phyloP scores from a whole-genome alignment of 2,797 vertebrate species.

The Rhincodon typus region DNA sequence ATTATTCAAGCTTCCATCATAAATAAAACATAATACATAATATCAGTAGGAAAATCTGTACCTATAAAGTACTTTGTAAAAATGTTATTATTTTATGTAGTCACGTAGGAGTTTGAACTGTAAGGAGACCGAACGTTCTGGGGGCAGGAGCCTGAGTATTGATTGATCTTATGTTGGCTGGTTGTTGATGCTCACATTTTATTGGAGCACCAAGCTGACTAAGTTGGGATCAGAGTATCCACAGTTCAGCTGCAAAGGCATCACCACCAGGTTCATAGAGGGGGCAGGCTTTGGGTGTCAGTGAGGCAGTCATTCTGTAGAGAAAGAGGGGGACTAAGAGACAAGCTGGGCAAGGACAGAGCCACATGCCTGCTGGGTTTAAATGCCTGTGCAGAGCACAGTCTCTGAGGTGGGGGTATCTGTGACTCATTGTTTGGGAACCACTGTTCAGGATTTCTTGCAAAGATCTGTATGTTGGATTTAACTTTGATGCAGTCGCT shows the following conservation, averaged over 20 bases:
- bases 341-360: not conserved
- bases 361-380: not conserved
- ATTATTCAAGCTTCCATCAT: not conserved
- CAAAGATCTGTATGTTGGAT: not conserved
- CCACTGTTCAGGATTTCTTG: not conserved
- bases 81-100: not conserved
- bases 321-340: not conserved
- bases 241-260: not conserved
- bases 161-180: not conserved
- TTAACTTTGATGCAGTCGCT: not conserved
- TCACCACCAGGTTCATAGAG: not conserved
- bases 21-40: not conserved
- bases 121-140: too few species aligned
- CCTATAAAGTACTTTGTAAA: not conserved
- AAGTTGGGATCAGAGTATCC: not conserved
- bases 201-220: not conserved
- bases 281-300: not conserved
- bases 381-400: not conserved
- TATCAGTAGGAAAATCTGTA: not conserved
- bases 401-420: not conserved
- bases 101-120: too few species aligned
- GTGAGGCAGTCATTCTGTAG: not conserved
- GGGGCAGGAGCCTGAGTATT: too few species aligned
- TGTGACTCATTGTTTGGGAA: not conserved
- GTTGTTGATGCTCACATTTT: not conserved